Evolutionary conservation across 2,113 vertebrate genomes (phyloP).

Genomic region (Clarias batrachus): DNA sequence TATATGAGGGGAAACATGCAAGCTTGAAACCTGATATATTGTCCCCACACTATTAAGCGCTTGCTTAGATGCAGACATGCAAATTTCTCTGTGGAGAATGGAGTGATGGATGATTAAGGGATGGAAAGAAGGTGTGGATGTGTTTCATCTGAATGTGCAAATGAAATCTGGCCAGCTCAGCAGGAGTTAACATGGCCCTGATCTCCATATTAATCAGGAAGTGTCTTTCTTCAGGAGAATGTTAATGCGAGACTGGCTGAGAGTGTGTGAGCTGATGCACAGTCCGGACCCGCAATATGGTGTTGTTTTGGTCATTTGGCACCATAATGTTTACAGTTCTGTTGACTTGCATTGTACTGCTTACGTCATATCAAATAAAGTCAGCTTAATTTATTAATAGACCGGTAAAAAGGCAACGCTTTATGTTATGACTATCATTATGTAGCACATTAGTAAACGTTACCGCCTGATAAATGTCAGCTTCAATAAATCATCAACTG

Average conservation of each 20-base stretch:
- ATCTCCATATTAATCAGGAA: slow-evolving; percentile 40
- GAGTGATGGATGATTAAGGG: slow-evolving; percentile 27
- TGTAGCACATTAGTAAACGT: neutral
- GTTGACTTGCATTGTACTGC: neutral
- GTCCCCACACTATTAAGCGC: neutral
- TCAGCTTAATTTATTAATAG: neutral
- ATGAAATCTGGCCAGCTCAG: slow-evolving; percentile 33
- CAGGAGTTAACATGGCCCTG: slow-evolving; percentile 32
- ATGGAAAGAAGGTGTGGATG: slow-evolving; percentile 16
- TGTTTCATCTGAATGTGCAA: slow-evolving; percentile 31
- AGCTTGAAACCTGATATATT: neutral
- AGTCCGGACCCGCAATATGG: neutral
- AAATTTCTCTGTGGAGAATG: slow-evolving; percentile 1
- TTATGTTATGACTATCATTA: neutral
- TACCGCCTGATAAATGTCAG: neutral
- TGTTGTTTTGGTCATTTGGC: neutral
- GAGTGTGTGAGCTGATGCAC: neutral
- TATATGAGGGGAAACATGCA: neutral
- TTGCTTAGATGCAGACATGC: neutral
- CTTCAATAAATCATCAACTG: neutral
- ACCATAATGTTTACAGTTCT: neutral
- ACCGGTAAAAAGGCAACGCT: neutral
- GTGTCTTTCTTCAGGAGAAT: slow-evolving; percentile 5
- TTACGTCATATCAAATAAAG: neutral
- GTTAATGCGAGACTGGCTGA: slow-evolving; percentile 1